Base-by-base conservation (phyloP, 2,113 vertebrate genomes). In the Meriones unguiculatus region DNA sequence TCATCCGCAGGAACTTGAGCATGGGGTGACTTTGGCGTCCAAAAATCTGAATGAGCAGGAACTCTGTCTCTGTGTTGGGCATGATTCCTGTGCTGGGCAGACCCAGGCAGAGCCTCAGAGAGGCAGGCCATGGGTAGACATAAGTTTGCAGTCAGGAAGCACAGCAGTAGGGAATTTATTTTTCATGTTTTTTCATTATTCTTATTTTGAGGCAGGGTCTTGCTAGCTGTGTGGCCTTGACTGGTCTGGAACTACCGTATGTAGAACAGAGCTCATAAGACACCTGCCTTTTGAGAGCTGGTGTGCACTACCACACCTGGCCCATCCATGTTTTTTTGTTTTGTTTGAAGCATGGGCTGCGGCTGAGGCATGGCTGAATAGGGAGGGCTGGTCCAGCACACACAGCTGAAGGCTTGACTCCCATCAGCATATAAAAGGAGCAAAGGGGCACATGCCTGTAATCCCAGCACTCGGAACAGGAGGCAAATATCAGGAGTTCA, bases 41-140 rank as follows among this genome's bases (percentile, higher is more conserved):
- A 67, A 99, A 99, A 72, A 99, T 98, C 98, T 99, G 99, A 41
- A 98, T 75, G 76, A 99, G 97, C 67, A 99, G 98, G 82, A 99
- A 99, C 95, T 99, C 99, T 0, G 99, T 99, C 91, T 99, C 99
- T 18, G 98, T 69, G 95, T 99, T 98, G 62, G 99, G 99, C 95
- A 98, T 98, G 93, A 99, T 72, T 41, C 99, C 99, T 99, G 98
- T 73, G 50, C 6, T 2, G 32, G 67, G 13, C 62, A 89, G 46
- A 94, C 22, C 28, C 18, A 70, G 54, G 64, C 52, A 89, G 3
- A 73, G 52, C 41, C 80, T 92, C 75, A 89, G 86, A 67, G 57
- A 35, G 8, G 72, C 30, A 12, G 25, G 35, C 41, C 28, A 20
- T 24, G 35, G 38, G 41, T 25, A 78, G 0, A 17, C 25, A 54